Percentiles rank a stretch among this genome's conserved stretches.
Conservation (phyloP, 2,113 vertebrate species). For the Rhodinocichla rosea region DNA sequence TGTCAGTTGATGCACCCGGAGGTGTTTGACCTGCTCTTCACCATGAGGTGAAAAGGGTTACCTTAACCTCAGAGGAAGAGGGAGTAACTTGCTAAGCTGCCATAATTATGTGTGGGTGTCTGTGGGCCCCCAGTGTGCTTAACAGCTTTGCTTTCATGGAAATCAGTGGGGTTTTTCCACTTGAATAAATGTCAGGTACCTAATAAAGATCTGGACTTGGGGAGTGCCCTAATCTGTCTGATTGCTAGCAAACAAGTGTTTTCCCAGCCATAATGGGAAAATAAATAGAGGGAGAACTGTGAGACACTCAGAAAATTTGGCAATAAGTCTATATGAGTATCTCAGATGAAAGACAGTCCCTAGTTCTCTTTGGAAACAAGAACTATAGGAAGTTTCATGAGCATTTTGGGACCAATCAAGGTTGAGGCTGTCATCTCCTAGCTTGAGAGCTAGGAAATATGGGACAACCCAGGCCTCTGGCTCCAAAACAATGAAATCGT, state of each 20-base stretch:
- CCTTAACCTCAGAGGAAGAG: background rate
- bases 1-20: background rate
- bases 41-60: background rate
- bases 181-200: background rate
- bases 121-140: background rate
- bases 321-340: background rate
- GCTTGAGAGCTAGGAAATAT: background rate
- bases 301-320: background rate
- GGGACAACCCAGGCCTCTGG: background rate
- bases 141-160: background rate
- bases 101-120: background rate
- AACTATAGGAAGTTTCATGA: constrained; percentile 13
- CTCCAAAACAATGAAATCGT: background rate
- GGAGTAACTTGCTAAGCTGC: background rate
- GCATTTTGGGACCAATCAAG: background rate
- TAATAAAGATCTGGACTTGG: background rate
- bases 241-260: background rate
- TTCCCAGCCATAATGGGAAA: background rate
- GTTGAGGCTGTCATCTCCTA: background rate
- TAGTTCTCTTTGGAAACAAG: constrained; percentile 24
- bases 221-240: background rate
- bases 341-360: background rate
- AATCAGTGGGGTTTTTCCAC: background rate
- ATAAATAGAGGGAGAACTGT: background rate
- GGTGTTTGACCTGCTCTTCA: background rate